A percentile compares a stretch with the other conserved stretches of the same genome.
Evolutionary conservation across 2,797 vertebrate genomes (phyloP).

Genomic region (Alcedo atthis): DNA sequence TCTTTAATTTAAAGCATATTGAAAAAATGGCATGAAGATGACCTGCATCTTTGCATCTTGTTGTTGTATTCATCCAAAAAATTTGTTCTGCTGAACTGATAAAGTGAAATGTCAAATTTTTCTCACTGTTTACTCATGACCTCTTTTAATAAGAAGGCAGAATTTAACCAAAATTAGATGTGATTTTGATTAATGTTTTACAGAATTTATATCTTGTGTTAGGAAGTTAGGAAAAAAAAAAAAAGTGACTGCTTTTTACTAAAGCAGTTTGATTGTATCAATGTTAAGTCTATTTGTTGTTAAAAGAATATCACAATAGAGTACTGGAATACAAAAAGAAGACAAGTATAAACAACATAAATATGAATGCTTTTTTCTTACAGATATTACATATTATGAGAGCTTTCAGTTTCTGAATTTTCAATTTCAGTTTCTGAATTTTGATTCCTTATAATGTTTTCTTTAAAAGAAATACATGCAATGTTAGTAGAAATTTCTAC

Average conservation of each 20-base stretch:
- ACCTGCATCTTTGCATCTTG: not conserved
- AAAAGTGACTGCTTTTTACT: not conserved
- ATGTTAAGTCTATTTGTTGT: not conserved
- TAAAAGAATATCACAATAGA: not conserved
- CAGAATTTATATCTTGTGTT: not conserved
- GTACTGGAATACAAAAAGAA: not conserved
- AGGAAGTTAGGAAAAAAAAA: not conserved
- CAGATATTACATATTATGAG: fast-evolving
- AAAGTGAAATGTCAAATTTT: not conserved
- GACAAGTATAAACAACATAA: not conserved
- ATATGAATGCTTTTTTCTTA: not conserved
- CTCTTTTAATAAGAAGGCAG: not conserved
- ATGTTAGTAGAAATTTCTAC: not conserved
- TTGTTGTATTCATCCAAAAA: not conserved
- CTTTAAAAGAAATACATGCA: not conserved
- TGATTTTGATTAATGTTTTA: not conserved
- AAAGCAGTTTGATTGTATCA: not conserved
- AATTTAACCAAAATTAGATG: not conserved
- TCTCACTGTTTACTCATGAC: not conserved
- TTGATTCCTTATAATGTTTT: not conserved
- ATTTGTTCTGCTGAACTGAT: not conserved
- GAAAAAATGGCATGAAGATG: not conserved
- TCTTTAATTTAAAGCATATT: not conserved
- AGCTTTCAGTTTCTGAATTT: not conserved
- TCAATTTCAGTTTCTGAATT: not conserved